A percentile compares a stretch with the other conserved stretches of the same genome.
Conservation (phyloP, 2,888 invertebrate species). For the Listrodromus nycthemerus region DNA sequence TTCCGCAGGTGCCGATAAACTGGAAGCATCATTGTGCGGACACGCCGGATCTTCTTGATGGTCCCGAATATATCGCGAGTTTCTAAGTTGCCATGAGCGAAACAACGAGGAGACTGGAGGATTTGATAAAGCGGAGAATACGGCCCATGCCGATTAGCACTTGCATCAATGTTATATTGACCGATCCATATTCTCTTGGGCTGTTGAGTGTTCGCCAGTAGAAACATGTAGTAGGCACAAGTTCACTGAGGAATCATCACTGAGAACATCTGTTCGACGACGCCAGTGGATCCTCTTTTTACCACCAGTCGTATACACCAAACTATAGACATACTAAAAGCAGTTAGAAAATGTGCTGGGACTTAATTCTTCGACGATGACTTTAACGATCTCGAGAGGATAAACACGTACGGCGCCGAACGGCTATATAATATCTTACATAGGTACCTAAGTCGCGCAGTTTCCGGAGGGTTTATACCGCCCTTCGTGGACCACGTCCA, state of each 20-base stretch:
- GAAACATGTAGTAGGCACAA: too few species aligned
- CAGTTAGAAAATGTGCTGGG: constrained; percentile 70
- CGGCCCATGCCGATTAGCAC: too few species aligned
- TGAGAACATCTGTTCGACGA: constrained; percentile 2
- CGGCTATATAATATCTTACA: constrained; percentile 66
- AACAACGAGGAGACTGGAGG: constrained; percentile 22
- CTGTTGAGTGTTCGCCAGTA: too few species aligned
- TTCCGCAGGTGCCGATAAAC: constrained; percentile 49
- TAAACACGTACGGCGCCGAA: constrained; percentile 74
- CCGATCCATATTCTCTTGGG: too few species aligned
- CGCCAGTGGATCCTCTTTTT: not conserved
- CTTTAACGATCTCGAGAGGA: constrained; percentile 77
- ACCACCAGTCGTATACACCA: not conserved
- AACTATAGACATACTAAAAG: constrained; percentile 53
- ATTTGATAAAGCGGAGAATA: not conserved
- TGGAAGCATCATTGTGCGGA: constrained; percentile 43
- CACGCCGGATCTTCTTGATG: constrained; percentile 52
- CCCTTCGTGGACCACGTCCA: constrained; percentile 51
- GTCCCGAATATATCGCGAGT: constrained; percentile 49
- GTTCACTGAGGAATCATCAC: too few species aligned
- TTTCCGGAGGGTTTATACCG: constrained; percentile 37
- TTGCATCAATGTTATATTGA: too few species aligned
- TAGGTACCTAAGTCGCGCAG: constrained; percentile 25
- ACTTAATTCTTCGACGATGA: constrained; percentile 76
- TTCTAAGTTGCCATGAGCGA: constrained; percentile 58